Conservation (phyloP, 2,797 vertebrate genomes). For the Coccyzus lansbergi region DNA sequence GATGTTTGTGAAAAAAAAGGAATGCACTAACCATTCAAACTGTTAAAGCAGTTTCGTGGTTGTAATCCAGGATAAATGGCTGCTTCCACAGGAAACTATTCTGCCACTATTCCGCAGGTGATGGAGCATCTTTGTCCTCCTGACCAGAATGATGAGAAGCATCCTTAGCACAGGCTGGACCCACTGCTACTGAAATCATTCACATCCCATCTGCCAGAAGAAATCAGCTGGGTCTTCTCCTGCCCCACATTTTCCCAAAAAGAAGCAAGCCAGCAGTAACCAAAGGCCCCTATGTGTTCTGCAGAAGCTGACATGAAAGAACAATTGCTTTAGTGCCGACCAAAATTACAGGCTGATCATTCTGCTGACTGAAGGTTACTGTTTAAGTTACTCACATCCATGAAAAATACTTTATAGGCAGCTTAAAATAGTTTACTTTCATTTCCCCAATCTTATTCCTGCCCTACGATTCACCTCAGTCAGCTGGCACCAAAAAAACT, state of each 20-base stretch:
- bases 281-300: not conserved
- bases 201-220: fast-evolving
- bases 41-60: not conserved
- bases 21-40: not conserved
- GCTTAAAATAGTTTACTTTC: not conserved
- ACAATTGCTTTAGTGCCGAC: fast-evolving
- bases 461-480: not conserved
- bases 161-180: too few relatives aligned
- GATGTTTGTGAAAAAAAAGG: too few relatives aligned
- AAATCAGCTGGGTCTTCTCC: not conserved
- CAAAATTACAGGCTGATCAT: not conserved
- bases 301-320: not conserved
- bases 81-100: too few relatives aligned
- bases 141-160: too few relatives aligned
- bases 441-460: not conserved
- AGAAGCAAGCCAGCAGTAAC: too few relatives aligned
- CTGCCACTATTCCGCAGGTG: fast-evolving
- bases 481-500: not conserved
- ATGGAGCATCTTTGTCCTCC: not conserved
- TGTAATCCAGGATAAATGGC: too few relatives aligned
- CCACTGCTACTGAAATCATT: too few relatives aligned
- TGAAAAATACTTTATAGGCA: not conserved
- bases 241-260: not conserved
- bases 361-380: not conserved
- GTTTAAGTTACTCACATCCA: not conserved